A percentile compares a stretch with the other conserved stretches of the same genome.
Evolutionary conservation across 2,888 invertebrate species (phyloP).

Genomic region (Hirtodrosophila alboralis): DNA sequence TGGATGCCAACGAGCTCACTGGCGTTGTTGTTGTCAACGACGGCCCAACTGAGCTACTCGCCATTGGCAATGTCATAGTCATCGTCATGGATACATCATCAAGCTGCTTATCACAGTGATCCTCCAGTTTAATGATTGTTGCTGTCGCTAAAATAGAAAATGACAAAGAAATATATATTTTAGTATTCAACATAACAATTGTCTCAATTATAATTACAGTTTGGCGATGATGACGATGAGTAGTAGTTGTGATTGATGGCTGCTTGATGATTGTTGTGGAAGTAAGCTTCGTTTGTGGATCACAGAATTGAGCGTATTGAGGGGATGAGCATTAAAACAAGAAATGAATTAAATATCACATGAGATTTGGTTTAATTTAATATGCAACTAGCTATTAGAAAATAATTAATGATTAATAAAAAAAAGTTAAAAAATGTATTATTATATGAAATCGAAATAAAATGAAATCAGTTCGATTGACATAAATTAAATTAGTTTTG

Average conservation of each 20-base stretch:
- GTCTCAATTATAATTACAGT: slow-evolving; percentile 46
- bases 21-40: slow-evolving; percentile 62
- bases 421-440: too few species aligned
- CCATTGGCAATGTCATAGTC: slow-evolving; percentile 46
- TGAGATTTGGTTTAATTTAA: neutral
- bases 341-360: slow-evolving; percentile 7
- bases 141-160: slow-evolving; percentile 32
- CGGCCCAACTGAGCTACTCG: slow-evolving; percentile 60
- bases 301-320: neutral
- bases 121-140: slow-evolving; percentile 57
- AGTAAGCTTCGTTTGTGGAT: slow-evolving; percentile 46
- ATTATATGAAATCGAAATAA: too few species aligned
- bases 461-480: too few species aligned
- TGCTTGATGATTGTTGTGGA: slow-evolving; percentile 61
- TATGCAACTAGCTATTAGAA: neutral
- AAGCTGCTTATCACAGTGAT: slow-evolving; percentile 71
- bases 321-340: slow-evolving; percentile 12
- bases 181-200: neutral
- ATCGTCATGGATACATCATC: slow-evolving; percentile 51
- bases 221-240: slow-evolving; percentile 69
- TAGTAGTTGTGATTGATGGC: slow-evolving; percentile 56
- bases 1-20: slow-evolving; percentile 58
- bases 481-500: too few species aligned
- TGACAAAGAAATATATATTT: neutral
- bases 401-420: too few species aligned